Base-by-base conservation (phyloP, 35 echinoderm and acorn worm species). In the Eucidaris tribuloides region DNA sequence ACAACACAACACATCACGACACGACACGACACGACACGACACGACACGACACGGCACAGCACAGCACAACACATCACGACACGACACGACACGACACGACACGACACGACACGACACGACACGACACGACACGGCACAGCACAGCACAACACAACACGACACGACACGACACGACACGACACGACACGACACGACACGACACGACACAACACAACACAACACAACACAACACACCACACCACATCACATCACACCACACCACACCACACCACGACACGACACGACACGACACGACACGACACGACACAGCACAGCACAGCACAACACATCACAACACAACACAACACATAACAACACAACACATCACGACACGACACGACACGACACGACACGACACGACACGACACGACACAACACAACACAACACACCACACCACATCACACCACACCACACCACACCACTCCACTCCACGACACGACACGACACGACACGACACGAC, bases 161-260 rank as follows among this genome's bases (percentile, higher is more conserved):
- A 55, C 50, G n/a, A 14, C 50, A 55, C 50, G n/a, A 14, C 50
- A 55, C 50, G n/a, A 14, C 50, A 55, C 50, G n/a, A 14, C 50
- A 55, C 50, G n/a, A 80, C 77, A 80, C 77, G 36, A 11, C 77
- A 80, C 77, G 27, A 13, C 45, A 80, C 77, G 36, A 13, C 77
- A 80, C 77, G 56, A 19, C 77, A 80, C 77, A 80, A 19, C 77
- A 50, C 77, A 56, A 19, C 77, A 80, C 77, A 80, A 19, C 77
- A n/a, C n/a, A n/a, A n/a, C n/a, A n/a, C n/a, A n/a, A n/a, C n/a
- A n/a, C n/a, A n/a, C n/a, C n/a, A n/a, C 46, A 42, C 23, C 77
- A 80, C 77, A 80, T 54, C 77, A 55, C 45, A 80, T 19, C 77
- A 80, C 77, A 80, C 19, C 77, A 80, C 77, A 80, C 24, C 77